Evolutionary conservation across 2,888 invertebrate genomes (phyloP).

Genomic region (Epistrophe grossulariae): DNA sequence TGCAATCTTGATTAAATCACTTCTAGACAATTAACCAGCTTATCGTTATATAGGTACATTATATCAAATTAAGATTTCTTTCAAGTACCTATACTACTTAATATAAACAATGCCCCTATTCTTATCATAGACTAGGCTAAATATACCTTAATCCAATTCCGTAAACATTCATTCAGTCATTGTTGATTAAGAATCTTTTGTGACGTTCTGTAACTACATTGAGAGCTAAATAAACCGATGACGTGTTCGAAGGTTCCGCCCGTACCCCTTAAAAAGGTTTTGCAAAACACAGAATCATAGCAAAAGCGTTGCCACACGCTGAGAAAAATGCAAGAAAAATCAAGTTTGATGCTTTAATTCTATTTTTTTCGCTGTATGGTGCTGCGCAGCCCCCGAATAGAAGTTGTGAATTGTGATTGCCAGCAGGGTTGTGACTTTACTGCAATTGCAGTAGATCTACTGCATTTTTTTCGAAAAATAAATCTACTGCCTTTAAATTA

Average conservation of each 20-base stretch:
- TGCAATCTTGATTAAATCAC: constrained; percentile 11
- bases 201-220: not conserved
- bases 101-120: constrained; percentile 3
- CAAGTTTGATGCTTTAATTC: not conserved
- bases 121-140: not conserved
- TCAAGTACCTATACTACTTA: not conserved
- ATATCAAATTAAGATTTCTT: constrained; percentile 2
- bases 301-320: not conserved
- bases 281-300: not conserved
- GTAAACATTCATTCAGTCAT: constrained; percentile 15
- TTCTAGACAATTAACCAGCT: not conserved
- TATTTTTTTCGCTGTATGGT: not conserved
- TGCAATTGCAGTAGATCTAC: too few species aligned
- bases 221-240: constrained; percentile 6
- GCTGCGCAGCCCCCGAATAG: not conserved
- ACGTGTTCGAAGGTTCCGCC: constrained; percentile 5
- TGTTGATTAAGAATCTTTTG: constrained; percentile 14
- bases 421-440: too few species aligned
- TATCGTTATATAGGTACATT: too few species aligned
- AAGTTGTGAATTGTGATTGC: not conserved
- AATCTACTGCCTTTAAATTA: too few species aligned
- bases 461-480: too few species aligned
- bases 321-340: constrained; percentile 13
- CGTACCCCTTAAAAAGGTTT: not conserved
- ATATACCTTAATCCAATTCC: constrained; percentile 9